These are phyloP conservation scores for Falco rusticolus DNA, from an alignment of 2,797 vertebrate genomes.

Conservation along the genomic window DNA sequence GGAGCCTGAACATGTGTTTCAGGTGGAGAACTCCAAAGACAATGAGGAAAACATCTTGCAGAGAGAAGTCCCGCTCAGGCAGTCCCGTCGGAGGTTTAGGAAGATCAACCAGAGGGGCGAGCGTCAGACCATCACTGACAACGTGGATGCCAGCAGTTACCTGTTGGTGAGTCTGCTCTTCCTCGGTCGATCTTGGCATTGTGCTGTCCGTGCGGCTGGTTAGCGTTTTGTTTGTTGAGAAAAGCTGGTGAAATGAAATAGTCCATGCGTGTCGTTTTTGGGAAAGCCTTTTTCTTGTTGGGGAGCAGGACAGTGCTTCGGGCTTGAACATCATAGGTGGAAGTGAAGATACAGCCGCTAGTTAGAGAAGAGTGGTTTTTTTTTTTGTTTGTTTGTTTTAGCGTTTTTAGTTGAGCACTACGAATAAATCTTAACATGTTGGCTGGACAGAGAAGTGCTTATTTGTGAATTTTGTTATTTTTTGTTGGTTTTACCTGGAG, in stretches of 20 bases:
- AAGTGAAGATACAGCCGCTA: neutral
- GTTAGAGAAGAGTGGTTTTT: neutral
- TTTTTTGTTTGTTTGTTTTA: neutral
- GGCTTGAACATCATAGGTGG: neutral
- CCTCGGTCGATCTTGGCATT: neutral
- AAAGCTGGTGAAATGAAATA: neutral
- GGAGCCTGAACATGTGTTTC: constrained; percentile 84
- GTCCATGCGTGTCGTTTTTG: rapidly evolving
- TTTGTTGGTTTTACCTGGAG: neutral
- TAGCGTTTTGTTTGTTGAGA: neutral
- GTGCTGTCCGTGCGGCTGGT: rapidly evolving
- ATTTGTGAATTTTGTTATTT: neutral
- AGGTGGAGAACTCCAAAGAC: constrained; percentile 94
- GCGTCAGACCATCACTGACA: constrained; percentile 89
- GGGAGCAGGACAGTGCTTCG: neutral
- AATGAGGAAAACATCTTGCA: constrained; percentile 86
- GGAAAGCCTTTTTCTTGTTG: rapidly evolving
- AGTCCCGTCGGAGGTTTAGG: constrained; percentile 87
- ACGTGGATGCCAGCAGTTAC: constrained; percentile 80
- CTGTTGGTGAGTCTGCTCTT: constrained; percentile 80
- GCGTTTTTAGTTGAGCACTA: neutral
- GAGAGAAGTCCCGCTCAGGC: constrained; percentile 85
- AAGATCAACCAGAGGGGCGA: constrained; percentile 89
- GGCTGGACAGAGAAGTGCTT: neutral
- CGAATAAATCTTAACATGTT: neutral